Evolutionary conservation across 2,113 vertebrate species (phyloP), one percentile per base, ranked within the genome.

Genomic region (Heptranchias perlo): DNA sequence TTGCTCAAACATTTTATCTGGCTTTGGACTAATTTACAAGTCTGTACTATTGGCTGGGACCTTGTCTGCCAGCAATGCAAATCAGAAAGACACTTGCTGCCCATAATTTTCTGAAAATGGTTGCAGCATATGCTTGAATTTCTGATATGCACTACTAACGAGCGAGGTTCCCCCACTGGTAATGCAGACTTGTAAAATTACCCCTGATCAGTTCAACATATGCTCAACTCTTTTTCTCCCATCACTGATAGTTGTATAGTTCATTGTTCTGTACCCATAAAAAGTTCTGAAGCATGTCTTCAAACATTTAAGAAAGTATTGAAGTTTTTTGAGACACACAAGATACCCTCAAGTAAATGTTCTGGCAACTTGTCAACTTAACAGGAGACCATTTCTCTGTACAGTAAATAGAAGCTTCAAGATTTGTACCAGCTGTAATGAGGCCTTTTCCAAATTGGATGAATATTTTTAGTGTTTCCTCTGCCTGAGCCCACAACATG

Each of bases 391-490:
- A 87, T 87, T 87, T 52, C 31, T 76, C 31, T 13, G 10, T n/a
- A 76, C 35, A 76, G 73, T 76, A n/a, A 76, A 35, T 76, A n/a
- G 73, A 52, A 23, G 47, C 39, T 87, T 87, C 0, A 87, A 87
- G 84, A 52, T 52, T 87, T 52, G 84, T 87, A 47, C 84, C 47
- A 87, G 84, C 84, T 52, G 49, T 25, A 76, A 87, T 87, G 84
- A 49, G 84, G 84, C 84, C 23, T 52, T 87, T 87, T 76, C 49
- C 84, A 87, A 87, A 87, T 87, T 87, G 49, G 84, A 87, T 87
- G 44, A 87, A 49, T 47, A 87, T 47, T 49, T 87, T 49, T 87
- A 87, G 44, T 87, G 39, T 87, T 87, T 87, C 25, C 49, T 87
- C 44, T 18, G 47, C 18, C 84, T 52, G 23, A 52, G 47, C 84